Base-by-base conservation (phyloP, 2,888 invertebrate genomes). In the Leucophenga maculata region DNA sequence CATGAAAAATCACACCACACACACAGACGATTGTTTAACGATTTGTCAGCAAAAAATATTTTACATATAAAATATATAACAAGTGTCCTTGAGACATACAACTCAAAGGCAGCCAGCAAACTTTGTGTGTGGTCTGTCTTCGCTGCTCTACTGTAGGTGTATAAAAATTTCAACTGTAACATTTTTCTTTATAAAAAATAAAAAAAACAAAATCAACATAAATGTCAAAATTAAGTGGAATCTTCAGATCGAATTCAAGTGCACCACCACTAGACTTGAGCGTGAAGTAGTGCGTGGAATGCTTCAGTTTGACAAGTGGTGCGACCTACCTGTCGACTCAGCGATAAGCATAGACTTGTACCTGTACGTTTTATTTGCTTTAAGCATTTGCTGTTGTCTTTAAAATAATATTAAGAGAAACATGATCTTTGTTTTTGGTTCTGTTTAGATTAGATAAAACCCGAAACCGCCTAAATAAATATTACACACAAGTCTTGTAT, bases 41-140 rank as follows among this genome's bases (percentile, higher is more conserved):
- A 82, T 82, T 83, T 83, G 78, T 79, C 78, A 78, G 78, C 76
- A 78, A 75, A 73, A 82, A 16, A 65, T 46, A 48, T n/a, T 14
- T 20, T 11, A 50, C 22, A 62, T 73, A 71, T 3, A 2, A 26
- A 3, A 73, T 75, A 75, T 64, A 44, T 52, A 65, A 69, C 66
- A 72, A 71, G 76, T 77, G 77, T 78, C 74, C 77, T 77, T 78
- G 76, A 39, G 39, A 39, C 39, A 39, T 9, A 8, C 8, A 39
- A 39, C 39, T 39, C 4, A 39, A 39, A 6, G 39, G 8, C 8
- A 9, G 8, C 39, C 11, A 39, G 39, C 39, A 39, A 39, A n/a
- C 64, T 1, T 39, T 50, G 69, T 50, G 65, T 69, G 70, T 70
- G 65, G 70, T 67, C 67, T n/a, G 18, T 55, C 55, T n/a, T n/a